Percentiles rank a stretch among this genome's conserved stretches.
These are phyloP conservation scores for Himalopsyche tibetana DNA, from an alignment of 2,888 invertebrate species.

Conservation along the genomic window DNA sequence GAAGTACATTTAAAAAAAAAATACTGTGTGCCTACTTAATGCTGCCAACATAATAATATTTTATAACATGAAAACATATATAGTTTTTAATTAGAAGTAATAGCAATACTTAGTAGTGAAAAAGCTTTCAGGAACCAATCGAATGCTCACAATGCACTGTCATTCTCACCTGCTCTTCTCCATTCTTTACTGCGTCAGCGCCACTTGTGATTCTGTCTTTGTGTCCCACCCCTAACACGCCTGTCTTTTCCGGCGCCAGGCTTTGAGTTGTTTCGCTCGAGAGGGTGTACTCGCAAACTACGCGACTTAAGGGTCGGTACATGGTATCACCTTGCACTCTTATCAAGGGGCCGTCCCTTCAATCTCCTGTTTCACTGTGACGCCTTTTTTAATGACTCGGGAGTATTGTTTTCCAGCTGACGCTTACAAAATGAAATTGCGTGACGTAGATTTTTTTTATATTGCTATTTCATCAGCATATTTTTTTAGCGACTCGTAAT, in stretches of 20 bases:
- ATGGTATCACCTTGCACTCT: not conserved
- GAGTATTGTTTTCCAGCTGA: not conserved
- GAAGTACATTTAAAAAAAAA: too few species aligned
- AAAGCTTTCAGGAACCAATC: too few species aligned
- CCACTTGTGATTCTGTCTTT: constrained; percentile 16
- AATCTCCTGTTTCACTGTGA: not conserved
- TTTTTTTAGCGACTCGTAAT: too few species aligned
- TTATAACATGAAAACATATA: not conserved
- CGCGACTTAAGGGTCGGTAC: not conserved
- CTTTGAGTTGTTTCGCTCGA: not conserved
- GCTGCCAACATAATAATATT: too few species aligned
- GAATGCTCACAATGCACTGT: not conserved
- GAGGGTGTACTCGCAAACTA: not conserved
- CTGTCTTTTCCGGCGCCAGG: not conserved
- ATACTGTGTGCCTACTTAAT: not conserved
- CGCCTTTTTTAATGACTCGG: not conserved
- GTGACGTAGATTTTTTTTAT: too few species aligned
- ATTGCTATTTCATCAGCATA: too few species aligned
- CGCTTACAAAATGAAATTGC: not conserved
- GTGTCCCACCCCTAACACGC: not conserved
- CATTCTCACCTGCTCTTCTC: not conserved
- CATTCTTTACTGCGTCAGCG: not conserved
- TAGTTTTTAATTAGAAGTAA: not conserved
- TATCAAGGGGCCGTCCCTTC: not conserved
- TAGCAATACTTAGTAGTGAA: not conserved